Evolutionary conservation across 2,113 vertebrate species (phyloP).

Genomic region (Sardina pilchardus): DNA sequence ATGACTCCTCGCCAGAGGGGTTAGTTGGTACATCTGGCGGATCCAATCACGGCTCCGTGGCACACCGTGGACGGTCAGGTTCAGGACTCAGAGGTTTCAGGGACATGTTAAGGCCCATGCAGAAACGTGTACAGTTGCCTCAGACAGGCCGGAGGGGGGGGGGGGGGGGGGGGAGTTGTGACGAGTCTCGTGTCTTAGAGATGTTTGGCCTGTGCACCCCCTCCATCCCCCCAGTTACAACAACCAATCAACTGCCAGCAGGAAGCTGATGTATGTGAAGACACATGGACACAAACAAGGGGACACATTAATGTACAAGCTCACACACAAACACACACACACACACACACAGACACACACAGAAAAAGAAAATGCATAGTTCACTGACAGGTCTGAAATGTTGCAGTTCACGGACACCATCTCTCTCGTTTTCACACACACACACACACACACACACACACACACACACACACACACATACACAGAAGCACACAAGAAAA

Average conservation of each 20-base stretch:
- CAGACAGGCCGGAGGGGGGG: not conserved
- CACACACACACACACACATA: not conserved
- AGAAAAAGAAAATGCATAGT: too few relatives aligned
- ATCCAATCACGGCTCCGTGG: conserved; percentile 1
- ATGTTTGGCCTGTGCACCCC: too few relatives aligned
- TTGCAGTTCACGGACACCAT: not conserved
- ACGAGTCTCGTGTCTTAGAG: too few relatives aligned
- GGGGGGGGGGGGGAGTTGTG: not conserved
- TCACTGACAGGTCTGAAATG: not conserved
- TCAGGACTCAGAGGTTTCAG: not conserved
- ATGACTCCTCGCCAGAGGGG: not conserved
- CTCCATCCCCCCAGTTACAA: too few relatives aligned
- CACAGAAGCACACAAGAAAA: not conserved
- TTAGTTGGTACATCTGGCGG: not conserved
- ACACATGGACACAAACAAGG: too few relatives aligned
- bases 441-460: too few relatives aligned
- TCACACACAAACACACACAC: not conserved
- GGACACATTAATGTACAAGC: too few relatives aligned
- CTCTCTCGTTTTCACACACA: too few relatives aligned
- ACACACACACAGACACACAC: not conserved
- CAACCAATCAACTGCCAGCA: too few relatives aligned
- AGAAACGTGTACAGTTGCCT: not conserved
- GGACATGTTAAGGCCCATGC: not conserved
- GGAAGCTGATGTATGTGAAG: too few relatives aligned
- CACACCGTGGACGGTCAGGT: not conserved